phyloP scores from a whole-genome alignment of 2,113 vertebrate genomes.

The Myocastor coypus region DNA sequence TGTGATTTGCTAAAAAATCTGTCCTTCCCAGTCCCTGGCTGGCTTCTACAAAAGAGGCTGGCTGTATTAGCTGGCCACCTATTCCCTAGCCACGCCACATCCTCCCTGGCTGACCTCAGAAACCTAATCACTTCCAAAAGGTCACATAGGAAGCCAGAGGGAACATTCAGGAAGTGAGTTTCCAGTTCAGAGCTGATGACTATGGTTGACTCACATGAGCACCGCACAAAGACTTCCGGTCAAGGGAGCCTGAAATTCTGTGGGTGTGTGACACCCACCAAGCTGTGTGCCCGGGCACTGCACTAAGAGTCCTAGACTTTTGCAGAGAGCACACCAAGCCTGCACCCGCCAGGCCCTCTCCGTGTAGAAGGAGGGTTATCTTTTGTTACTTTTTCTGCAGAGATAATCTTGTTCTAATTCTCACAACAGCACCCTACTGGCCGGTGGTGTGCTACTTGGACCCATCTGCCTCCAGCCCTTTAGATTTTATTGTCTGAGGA shows the following conservation, averaged over 20 bases:
- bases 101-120: not conserved
- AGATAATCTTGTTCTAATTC: not conserved
- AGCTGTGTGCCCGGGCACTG: not conserved
- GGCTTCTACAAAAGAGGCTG: not conserved
- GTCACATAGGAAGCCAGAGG: not conserved
- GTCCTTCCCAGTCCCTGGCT: not conserved
- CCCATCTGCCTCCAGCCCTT: not conserved
- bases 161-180: not conserved
- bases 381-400: not conserved
- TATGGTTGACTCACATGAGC: fast-evolving
- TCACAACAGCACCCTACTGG: not conserved
- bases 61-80: not conserved
- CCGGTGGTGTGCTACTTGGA: too few species aligned
- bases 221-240: not conserved
- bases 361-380: not conserved
- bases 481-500: not conserved
- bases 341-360: not conserved
- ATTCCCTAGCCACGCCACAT: not conserved
- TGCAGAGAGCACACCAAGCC: not conserved
- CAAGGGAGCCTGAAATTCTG: not conserved
- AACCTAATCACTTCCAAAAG: not conserved
- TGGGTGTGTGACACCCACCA: not conserved
- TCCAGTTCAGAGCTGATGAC: not conserved
- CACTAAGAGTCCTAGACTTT: not conserved
- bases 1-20: not conserved